Evolutionary conservation across 2,797 vertebrate genomes (phyloP), one percentile per base, ranked within the genome.

Genomic region (Gadopsis marmoratus): DNA sequence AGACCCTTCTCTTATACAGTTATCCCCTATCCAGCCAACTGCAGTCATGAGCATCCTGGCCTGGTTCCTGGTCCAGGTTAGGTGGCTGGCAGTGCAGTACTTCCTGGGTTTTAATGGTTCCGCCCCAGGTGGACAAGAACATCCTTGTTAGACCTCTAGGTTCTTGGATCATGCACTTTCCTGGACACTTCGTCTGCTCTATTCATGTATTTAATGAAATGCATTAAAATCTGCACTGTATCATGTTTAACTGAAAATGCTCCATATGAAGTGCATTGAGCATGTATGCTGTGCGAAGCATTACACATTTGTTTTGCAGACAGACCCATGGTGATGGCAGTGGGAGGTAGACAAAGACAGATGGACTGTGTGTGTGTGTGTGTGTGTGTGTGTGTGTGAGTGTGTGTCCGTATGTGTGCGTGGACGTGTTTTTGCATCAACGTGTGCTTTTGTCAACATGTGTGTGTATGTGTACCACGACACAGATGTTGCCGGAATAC

Each of bases 281-380:
- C 81, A 85, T 76, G 79, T 37, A 51, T 82, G 65, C 65, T 78
- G 74, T 69, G 35, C 2, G 19, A 83, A 69, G 71, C 68, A 67
- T 81, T 76, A 31, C 75, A 83, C 79, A 78, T 86, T 85, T 78
- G 1, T 87, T 88, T 73, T 81, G 74, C 76, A 89, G 81, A 89
- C 76, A 87, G 70, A 84, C 83, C 79, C 63, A 69, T 48, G 56
- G 80, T 69, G 81, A 85, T 76, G 74, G 80, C 86, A 88, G 85
- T 72, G 74, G 89, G 88, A 81, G 83, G 84, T 56, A 72, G 83
- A 79, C 82, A 83, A 76, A 82, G 86, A 90, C 90, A 92, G 91
- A 90, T 86, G 86, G 90, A 81, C 74, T 35, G 69, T 79, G 84
- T 85, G 77, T 60, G 79, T 62, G 19, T 79, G 39, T 7, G 47